Percentiles rank a stretch among this genome's conserved stretches.
phyloP scores from a whole-genome alignment of 2,113 vertebrate species.

The Heliornis fulica region DNA sequence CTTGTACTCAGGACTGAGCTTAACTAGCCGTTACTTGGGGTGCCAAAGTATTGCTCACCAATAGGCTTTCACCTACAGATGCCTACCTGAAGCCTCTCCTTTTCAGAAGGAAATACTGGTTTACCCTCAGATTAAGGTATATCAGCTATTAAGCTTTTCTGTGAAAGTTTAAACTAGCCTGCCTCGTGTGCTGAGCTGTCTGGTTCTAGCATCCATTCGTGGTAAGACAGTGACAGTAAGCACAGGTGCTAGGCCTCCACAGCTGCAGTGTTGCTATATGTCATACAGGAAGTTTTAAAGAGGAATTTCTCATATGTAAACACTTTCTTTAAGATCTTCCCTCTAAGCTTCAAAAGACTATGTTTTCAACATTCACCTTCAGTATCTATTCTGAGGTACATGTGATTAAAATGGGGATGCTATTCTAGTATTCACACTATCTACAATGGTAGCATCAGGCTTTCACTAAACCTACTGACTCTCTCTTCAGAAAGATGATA shows the following conservation, averaged over 20 bases:
- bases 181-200: not conserved
- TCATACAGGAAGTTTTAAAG: not conserved
- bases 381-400: not conserved
- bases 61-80: not conserved
- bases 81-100: not conserved
- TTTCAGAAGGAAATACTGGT: not conserved
- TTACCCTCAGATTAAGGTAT: not conserved
- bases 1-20: not conserved
- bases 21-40: not conserved
- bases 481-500: not conserved
- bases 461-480: not conserved
- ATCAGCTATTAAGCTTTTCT: not conserved
- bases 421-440: not conserved
- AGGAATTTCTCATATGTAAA: not conserved
- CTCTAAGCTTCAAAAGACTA: not conserved
- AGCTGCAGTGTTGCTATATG: not conserved
- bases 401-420: not conserved
- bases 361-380: not conserved
- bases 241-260: rapidly evolving
- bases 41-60: not conserved
- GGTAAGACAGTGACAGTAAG: too few species aligned
- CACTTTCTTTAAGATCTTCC: not conserved
- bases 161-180: not conserved
- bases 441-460: not conserved
- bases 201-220: not conserved